Percentiles rank a stretch among this genome's conserved stretches.
These are phyloP conservation scores for Phalanger gymnotis DNA, from an alignment of 2,797 vertebrate species.

Conservation along the genomic window DNA sequence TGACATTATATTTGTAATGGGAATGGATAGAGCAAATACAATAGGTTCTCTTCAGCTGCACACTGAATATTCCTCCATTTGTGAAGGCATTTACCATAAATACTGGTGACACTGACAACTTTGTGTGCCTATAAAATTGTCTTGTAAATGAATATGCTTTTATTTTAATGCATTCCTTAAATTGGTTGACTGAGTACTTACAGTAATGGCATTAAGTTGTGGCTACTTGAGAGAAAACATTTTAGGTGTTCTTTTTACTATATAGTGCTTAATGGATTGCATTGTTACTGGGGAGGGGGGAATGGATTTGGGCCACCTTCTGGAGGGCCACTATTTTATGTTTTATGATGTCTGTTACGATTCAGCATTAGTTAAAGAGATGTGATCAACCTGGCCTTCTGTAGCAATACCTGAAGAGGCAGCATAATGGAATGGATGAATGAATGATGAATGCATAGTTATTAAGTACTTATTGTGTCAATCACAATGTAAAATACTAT, in stretches of 20 bases:
- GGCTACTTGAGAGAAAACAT: conserved; percentile 57
- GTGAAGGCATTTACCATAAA: conserved; percentile 68
- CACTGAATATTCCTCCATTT: conserved; percentile 49
- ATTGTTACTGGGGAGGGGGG: not conserved
- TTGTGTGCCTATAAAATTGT: conserved; percentile 21
- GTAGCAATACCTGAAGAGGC: not conserved
- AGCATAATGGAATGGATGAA: not conserved
- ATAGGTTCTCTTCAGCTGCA: conserved; percentile 37
- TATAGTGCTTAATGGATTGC: conserved; percentile 40
- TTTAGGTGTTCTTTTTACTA: conserved; percentile 35
- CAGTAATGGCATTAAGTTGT: conserved; percentile 55
- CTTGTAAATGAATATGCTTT: conserved; percentile 64
- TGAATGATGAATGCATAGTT: not conserved
- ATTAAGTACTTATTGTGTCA: not conserved
- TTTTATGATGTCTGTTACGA: not conserved
- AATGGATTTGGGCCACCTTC: not conserved
- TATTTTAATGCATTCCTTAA: conserved; percentile 64
- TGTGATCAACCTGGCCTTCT: not conserved
- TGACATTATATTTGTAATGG: conserved; percentile 33
- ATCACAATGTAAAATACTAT: not conserved
- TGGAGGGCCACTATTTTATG: not conserved
- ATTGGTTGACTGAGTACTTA: conserved; percentile 45
- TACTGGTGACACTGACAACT: conserved; percentile 63
- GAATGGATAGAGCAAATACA: conserved; percentile 55
- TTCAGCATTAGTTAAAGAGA: not conserved